A percentile compares a stretch with the other conserved stretches of the same genome.
Conservation (phyloP, 2,888 invertebrate genomes). For the Polylopha cassiicola region DNA sequence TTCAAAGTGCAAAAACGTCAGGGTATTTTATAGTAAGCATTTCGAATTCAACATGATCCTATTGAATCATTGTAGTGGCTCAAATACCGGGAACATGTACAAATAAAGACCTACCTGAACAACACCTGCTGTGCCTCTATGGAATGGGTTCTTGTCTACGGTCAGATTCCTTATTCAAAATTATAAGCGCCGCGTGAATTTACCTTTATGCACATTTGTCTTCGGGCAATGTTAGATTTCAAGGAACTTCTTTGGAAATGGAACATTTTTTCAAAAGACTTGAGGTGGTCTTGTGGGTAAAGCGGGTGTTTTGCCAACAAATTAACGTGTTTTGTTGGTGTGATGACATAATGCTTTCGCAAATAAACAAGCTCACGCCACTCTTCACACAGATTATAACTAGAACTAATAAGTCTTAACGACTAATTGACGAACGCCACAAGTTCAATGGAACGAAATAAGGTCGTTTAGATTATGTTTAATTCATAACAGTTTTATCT, state of each 20-base stretch:
- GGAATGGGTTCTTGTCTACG: constrained; percentile 28
- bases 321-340: too few relatives aligned
- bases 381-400: too few relatives aligned
- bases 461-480: too few relatives aligned
- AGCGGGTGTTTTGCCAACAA: too few relatives aligned
- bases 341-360: too few relatives aligned
- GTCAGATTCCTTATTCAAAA: constrained; percentile 34
- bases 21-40: constrained; percentile 25
- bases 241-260: constrained; percentile 18
- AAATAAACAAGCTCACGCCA: too few relatives aligned
- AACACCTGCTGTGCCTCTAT: constrained; percentile 57
- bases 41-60: constrained; percentile 44
- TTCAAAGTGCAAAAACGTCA: neutral
- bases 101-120: constrained; percentile 62
- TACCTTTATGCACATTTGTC: constrained; percentile 29
- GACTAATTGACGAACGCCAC: too few relatives aligned
- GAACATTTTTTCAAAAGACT: constrained; percentile 5
- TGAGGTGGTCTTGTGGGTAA: constrained; percentile 10
- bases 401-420: too few relatives aligned
- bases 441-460: too few relatives aligned
- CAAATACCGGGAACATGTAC: constrained; percentile 52
- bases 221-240: constrained; percentile 21
- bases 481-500: too few relatives aligned
- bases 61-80: constrained; percentile 45
- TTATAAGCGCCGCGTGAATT: constrained; percentile 67